Percentiles rank a stretch among this genome's conserved stretches.
Conservation (phyloP, 2,797 vertebrate genomes). For the Neosilurus mollespiculum region DNA sequence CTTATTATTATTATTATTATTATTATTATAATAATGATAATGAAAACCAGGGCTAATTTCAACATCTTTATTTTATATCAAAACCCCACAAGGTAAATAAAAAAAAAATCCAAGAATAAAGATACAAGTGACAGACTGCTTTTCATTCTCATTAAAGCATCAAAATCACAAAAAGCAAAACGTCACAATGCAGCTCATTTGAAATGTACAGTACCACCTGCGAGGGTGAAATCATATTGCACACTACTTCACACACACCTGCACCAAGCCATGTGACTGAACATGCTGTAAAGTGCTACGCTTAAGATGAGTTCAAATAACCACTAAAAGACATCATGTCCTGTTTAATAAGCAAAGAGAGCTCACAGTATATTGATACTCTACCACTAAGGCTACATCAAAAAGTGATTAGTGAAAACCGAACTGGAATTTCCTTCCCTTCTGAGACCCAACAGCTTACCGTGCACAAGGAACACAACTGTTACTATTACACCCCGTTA, state of each 20-base stretch:
- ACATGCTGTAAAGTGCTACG: slow-evolving; percentile 86
- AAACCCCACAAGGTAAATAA: slow-evolving; percentile 68
- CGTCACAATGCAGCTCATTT: slow-evolving; percentile 56
- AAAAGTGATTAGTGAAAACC: slow-evolving; percentile 38
- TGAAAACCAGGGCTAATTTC: neutral
- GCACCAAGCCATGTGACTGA: slow-evolving; percentile 68
- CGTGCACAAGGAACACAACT: slow-evolving; percentile 54
- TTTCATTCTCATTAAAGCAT: slow-evolving; percentile 58
- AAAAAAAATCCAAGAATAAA: slow-evolving; percentile 50
- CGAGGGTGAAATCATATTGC: slow-evolving; percentile 72
- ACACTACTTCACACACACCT: slow-evolving; percentile 70
- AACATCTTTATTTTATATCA: slow-evolving; percentile 69
- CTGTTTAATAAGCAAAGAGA: slow-evolving; percentile 25
- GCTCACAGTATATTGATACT: slow-evolving; percentile 45
- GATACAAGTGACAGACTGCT: slow-evolving; percentile 54
- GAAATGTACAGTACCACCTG: slow-evolving; percentile 54
- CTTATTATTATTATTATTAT: neutral
- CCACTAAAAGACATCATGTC: slow-evolving; percentile 35
- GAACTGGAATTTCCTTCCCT: neutral
- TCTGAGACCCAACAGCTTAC: slow-evolving; percentile 23
- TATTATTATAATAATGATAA: neutral
- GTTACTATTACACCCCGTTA: slow-evolving; percentile 64
- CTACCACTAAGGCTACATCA: slow-evolving; percentile 47
- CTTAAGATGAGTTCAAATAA: slow-evolving; percentile 57
- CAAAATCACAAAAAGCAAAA: slow-evolving; percentile 60